A percentile compares a stretch with the other conserved stretches of the same genome.
These are phyloP conservation scores for Himalopsyche kuldschensis DNA, from an alignment of 2,888 invertebrate species.

Conservation along the genomic window DNA sequence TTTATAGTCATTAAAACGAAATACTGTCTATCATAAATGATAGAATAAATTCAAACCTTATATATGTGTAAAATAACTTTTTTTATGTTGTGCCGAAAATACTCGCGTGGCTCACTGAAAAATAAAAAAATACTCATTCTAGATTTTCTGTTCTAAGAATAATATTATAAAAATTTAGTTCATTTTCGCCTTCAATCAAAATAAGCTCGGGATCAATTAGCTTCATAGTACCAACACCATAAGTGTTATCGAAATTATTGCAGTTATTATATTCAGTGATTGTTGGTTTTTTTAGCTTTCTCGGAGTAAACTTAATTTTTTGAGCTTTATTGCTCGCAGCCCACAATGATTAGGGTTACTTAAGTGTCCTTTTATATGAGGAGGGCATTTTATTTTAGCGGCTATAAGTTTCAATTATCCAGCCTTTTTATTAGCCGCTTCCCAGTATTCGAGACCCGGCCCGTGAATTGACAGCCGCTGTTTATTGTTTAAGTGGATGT, in stretches of 20 bases:
- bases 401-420: constrained; percentile 4
- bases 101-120: too few relatives aligned
- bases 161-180: too few relatives aligned
- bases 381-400: neutral
- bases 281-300: neutral
- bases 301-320: neutral
- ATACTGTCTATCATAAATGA: too few relatives aligned
- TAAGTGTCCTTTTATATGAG: neutral
- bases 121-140: too few relatives aligned
- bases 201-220: too few relatives aligned
- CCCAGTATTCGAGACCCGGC: neutral
- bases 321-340: neutral
- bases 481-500: neutral
- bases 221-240: neutral
- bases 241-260: neutral
- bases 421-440: neutral
- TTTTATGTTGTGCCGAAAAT: too few relatives aligned
- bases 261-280: neutral
- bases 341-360: neutral
- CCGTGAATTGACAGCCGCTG: constrained; percentile 1
- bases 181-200: too few relatives aligned
- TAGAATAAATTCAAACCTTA: too few relatives aligned
- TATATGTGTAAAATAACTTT: too few relatives aligned
- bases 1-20: too few relatives aligned
- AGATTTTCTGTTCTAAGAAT: too few relatives aligned